Percentiles rank a stretch among this genome's conserved stretches.
Evolutionary conservation across 2,888 invertebrate species (phyloP).

Genomic region (Incurvaria masculella): DNA sequence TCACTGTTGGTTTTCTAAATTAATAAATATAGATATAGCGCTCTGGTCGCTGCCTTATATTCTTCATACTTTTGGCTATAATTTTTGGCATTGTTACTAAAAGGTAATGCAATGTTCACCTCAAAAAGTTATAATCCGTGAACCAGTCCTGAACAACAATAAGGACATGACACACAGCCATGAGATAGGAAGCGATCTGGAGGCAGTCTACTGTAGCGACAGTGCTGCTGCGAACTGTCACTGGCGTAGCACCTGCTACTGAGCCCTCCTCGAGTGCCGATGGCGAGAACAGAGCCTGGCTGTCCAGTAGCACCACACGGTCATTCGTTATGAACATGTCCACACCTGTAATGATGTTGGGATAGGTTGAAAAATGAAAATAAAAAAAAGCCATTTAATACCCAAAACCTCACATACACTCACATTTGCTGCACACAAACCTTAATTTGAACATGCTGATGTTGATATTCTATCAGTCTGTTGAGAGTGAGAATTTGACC

Average conservation of each 20-base stretch:
- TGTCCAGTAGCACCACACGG: constrained; percentile 82
- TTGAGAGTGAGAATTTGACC: no score
- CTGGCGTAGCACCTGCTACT: constrained; percentile 39
- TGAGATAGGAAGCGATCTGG: constrained; percentile 77
- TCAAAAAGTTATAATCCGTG: constrained; percentile 75
- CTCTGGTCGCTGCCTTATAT: no score
- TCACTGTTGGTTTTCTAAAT: no score
- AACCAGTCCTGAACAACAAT: constrained; percentile 89
- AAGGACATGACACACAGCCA: constrained; percentile 88
- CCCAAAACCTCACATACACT: no score
- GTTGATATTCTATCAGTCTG: no score
- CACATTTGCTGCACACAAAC: no score
- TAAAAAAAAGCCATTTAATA: no score
- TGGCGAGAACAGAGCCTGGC: constrained; percentile 77
- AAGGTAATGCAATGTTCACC: constrained; percentile 34
- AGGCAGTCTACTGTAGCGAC: constrained; percentile 68
- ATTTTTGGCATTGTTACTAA: background rate
- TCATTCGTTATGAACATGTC: constrained; percentile 72
- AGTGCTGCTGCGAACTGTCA: constrained; percentile 50
- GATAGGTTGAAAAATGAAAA: no score
- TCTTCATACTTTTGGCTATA: no score
- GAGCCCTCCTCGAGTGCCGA: constrained; percentile 69
- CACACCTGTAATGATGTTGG: constrained; percentile 56
- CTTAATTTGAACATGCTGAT: no score
- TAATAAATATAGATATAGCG: no score